These are phyloP conservation scores for Rhingia rostrata DNA, from an alignment of 2,888 invertebrate species.

Conservation along the genomic window DNA sequence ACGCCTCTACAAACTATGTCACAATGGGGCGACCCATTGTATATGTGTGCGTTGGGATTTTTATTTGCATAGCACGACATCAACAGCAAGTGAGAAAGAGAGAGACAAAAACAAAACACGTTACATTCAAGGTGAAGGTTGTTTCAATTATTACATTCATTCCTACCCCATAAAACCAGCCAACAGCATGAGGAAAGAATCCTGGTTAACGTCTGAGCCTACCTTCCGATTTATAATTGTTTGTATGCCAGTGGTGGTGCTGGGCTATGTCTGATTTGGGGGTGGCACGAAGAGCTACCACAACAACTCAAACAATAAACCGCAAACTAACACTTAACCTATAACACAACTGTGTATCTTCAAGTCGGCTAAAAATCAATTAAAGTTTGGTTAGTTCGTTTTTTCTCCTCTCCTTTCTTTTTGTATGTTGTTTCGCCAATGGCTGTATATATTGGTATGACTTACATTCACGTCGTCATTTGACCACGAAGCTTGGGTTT, in stretches of 20 bases:
- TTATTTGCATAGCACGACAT: constrained; percentile 65
- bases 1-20: constrained; percentile 12
- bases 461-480: constrained; percentile 33
- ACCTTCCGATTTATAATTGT: constrained; percentile 57
- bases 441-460: constrained; percentile 19
- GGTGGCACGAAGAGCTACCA: constrained; percentile 35
- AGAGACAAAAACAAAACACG: constrained; percentile 11
- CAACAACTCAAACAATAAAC: constrained; percentile 36
- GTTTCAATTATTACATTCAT: constrained; percentile 59
- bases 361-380: constrained; percentile 57
- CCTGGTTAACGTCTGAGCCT: constrained; percentile 36
- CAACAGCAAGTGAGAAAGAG: constrained; percentile 1
- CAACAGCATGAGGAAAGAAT: not conserved
- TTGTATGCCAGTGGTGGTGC: constrained; percentile 1
- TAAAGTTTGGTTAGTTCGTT: constrained; percentile 55
- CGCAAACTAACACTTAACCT: constrained; percentile 42
- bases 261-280: constrained; percentile 38
- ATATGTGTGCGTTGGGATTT: not conserved
- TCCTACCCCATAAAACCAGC: not conserved
- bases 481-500: constrained; percentile 30
- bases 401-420: constrained; percentile 7
- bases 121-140: constrained; percentile 71
- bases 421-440: not conserved
- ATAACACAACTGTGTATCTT: constrained; percentile 8
- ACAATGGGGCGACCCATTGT: constrained; percentile 16